Conservation (phyloP, 2,113 vertebrate genomes). For the Hemiscyllium ocellatum region DNA sequence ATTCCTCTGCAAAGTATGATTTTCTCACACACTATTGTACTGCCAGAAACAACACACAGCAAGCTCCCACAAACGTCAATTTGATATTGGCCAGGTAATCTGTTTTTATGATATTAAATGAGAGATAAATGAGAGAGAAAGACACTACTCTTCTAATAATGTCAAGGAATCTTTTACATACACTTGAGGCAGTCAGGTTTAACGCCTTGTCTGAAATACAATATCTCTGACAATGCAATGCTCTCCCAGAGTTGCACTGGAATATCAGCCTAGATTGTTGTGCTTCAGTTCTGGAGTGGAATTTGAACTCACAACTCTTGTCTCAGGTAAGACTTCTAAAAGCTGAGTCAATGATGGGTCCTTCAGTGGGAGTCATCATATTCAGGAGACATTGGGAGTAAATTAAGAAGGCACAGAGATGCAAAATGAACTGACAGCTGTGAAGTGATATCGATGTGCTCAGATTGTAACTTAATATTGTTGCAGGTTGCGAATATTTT, state of each 20-base stretch:
- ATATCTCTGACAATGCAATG: too few species aligned
- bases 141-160: too few species aligned
- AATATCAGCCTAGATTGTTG: too few species aligned
- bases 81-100: too few species aligned
- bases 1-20: neutral
- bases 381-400: neutral
- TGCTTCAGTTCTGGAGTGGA: neutral
- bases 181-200: too few species aligned
- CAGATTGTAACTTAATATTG: slow-evolving; percentile 34
- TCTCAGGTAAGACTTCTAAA: too few species aligned
- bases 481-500: slow-evolving; percentile 88
- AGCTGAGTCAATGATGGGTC: neutral
- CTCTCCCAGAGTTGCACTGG: too few species aligned
- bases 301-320: too few species aligned
- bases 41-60: neutral
- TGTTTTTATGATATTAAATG: too few species aligned
- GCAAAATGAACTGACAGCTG: neutral
- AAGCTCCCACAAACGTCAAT: neutral
- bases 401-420: neutral
- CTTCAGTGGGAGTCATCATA: neutral
- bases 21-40: neutral
- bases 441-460: neutral
- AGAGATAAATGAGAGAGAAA: too few species aligned
- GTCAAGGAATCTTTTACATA: too few species aligned
- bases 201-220: too few species aligned